Evolutionary conservation across 2,888 invertebrate genomes (phyloP).

Genomic region (Eristalinus sepulchralis): DNA sequence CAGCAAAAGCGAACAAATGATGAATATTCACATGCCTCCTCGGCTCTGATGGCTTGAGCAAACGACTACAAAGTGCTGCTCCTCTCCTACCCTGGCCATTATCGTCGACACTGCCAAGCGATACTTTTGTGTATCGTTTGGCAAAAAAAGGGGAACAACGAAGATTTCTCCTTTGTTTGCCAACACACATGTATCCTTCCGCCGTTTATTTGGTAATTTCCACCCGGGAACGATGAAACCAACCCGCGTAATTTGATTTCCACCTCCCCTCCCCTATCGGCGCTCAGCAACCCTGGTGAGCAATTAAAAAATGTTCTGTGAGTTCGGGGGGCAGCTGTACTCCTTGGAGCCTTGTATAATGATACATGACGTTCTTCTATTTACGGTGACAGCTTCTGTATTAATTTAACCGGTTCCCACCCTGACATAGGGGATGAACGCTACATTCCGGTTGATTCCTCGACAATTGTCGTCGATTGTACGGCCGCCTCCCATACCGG

Average conservation of each 20-base stretch:
- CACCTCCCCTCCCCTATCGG: slow-evolving; percentile 24
- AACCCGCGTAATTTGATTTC: slow-evolving; percentile 79
- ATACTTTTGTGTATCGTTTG: slow-evolving; percentile 42
- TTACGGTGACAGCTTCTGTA: slow-evolving; percentile 78
- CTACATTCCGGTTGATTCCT: slow-evolving; percentile 34
- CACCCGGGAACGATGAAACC: slow-evolving; percentile 73
- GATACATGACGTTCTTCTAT: slow-evolving; percentile 79
- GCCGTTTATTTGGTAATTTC: slow-evolving; percentile 9
- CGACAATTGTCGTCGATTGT: slow-evolving; percentile 58
- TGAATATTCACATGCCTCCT: slow-evolving; percentile 62
- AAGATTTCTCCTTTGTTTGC: slow-evolving; percentile 65
- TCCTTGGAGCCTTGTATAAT: slow-evolving; percentile 73
- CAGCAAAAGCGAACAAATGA: slow-evolving; percentile 54
- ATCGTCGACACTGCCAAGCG: slow-evolving; percentile 17
- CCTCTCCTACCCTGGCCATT: background rate
- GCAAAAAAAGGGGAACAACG: slow-evolving; percentile 24
- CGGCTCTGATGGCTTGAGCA: slow-evolving; percentile 41
- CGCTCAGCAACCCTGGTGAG: slow-evolving; percentile 76
- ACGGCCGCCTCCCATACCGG: slow-evolving; percentile 65
- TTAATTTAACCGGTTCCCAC: slow-evolving; percentile 73
- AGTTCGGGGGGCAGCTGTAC: slow-evolving; percentile 32
- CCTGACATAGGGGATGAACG: slow-evolving; percentile 46
- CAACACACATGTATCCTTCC: slow-evolving; percentile 40
- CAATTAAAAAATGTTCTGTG: slow-evolving; percentile 78
- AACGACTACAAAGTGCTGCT: slow-evolving; percentile 59